Percentiles rank a stretch among this genome's conserved stretches.
Evolutionary conservation across 2,888 invertebrate species (phyloP).

Genomic region (Microctonus brassicae): DNA sequence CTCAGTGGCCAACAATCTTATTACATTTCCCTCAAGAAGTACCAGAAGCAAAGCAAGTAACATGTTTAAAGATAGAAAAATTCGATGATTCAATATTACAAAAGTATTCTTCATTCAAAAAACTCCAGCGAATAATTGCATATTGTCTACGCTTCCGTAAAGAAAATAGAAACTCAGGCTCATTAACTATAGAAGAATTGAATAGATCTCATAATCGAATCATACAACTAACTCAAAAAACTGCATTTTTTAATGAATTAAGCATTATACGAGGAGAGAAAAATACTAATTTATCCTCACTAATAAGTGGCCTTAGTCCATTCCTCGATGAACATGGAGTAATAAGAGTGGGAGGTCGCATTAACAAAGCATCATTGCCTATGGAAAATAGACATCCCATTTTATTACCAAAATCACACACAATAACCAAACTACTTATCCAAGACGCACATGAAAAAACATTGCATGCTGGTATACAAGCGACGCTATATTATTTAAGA

Average conservation of each 20-base stretch:
- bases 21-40: neutral
- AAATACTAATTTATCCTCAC: neutral
- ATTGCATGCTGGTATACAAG: too few species aligned
- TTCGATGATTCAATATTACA: slow-evolving; percentile 1
- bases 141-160: slow-evolving; percentile 29
- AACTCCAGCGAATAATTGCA: slow-evolving; percentile 31
- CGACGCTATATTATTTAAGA: too few species aligned
- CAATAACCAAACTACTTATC: too few species aligned
- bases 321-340: neutral
- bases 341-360: neutral
- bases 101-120: slow-evolving; percentile 27
- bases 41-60: slow-evolving; percentile 28
- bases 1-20: neutral
- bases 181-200: slow-evolving; percentile 16
- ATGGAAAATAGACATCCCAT: too few species aligned
- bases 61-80: slow-evolving; percentile 2
- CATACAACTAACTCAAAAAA: neutral
- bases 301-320: neutral
- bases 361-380: neutral
- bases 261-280: too few species aligned
- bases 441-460: too few species aligned
- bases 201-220: neutral
- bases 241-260: neutral
- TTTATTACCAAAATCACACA: too few species aligned
- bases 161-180: neutral